Base-by-base conservation (phyloP, 2,797 vertebrate genomes). In the Gadopsis bispinosus region DNA sequence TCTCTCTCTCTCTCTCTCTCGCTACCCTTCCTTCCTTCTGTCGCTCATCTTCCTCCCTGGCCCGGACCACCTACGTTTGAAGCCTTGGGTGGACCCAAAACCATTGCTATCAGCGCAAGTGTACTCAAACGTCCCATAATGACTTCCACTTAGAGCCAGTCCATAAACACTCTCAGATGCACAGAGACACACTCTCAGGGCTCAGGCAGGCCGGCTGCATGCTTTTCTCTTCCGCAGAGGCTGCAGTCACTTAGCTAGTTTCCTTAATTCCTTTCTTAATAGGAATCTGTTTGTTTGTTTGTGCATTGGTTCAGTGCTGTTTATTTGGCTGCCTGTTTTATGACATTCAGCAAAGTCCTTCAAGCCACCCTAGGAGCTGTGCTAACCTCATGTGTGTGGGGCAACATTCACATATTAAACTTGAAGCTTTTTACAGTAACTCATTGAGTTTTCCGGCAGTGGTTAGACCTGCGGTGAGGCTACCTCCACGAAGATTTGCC, bases 91-190 rank as follows among this genome's bases (percentile, higher is more conserved):
- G 90, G 89, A 92, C 88, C 88, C 87, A 89, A 89, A 86, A 92
- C 89, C 88, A 77, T 88, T 88, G 87, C 92, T 93, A 92, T 93
- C 89, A 91, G 87, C 77, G 71, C 90, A 84, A 92, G 89, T 93
- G 88, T 91, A 90, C 89, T 92, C 92, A 93, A 93, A 95, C 87
- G 80, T 92, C 89, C 86, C 91, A 88, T 94, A 95, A 95, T 94
- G 93, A 94, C 91, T 94, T 92, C 93, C 91, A 95, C 95, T 94
- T 95, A 92, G 82, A 94, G 92, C 85, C 88, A 89, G 92, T 92
- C 92, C 90, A 93, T 95, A 95, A 95, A 95, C 93, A 94, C 92
- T 95, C 88, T 95, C 92, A 95, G 91, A 94, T 93, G 92, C 92
- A 88, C 75, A 81, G 75, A 91, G 86, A 91, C 90, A 86, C 92